Conservation (phyloP, 2,888 invertebrate species). For the Biston stratarius region DNA sequence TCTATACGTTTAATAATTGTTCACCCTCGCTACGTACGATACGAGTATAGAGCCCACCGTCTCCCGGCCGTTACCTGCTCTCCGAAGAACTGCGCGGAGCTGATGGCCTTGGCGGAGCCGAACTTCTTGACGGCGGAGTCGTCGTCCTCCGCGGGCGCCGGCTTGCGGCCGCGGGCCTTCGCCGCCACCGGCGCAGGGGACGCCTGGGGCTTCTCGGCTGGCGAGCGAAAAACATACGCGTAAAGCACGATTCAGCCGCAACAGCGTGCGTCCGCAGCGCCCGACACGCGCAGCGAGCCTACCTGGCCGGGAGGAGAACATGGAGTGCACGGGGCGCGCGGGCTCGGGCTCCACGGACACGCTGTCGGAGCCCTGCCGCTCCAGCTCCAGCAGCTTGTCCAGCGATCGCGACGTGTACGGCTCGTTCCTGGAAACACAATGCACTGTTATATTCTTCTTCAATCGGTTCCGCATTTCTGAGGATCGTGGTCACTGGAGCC, state of each 20-base stretch:
- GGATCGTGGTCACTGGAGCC: too few species aligned
- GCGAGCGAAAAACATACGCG: too few species aligned
- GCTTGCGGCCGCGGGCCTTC: slow-evolving; percentile 43
- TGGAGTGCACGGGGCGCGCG: slow-evolving; percentile 65
- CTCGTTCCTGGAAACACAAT: slow-evolving; percentile 66
- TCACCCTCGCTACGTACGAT: too few species aligned
- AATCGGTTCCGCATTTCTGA: not conserved
- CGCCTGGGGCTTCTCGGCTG: slow-evolving; percentile 22
- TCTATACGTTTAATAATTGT: too few species aligned
- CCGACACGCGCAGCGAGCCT: not conserved
- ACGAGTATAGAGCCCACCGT: too few species aligned
- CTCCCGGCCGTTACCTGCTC: slow-evolving; percentile 78
- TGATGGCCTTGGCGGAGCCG: slow-evolving; percentile 98
- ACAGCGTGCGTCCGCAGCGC: too few species aligned
- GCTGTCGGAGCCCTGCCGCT: slow-evolving; percentile 46
- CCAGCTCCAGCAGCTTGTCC: slow-evolving; percentile 54
- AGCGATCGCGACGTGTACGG: slow-evolving; percentile 65
- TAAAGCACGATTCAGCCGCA: too few species aligned
- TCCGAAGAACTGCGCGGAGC: slow-evolving; percentile 98
- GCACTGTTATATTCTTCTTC: not conserved
- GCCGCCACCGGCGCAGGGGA: slow-evolving; percentile 34
- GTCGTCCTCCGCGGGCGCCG: slow-evolving; percentile 69
- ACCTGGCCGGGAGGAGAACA: slow-evolving; percentile 57
- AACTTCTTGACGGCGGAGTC: slow-evolving; percentile 98
- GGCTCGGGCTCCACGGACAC: slow-evolving; percentile 70